A percentile compares a stretch with the other conserved stretches of the same genome.
These are phyloP conservation scores for Mesitornis unicolor DNA, from an alignment of 2,113 vertebrate genomes.

Conservation along the genomic window DNA sequence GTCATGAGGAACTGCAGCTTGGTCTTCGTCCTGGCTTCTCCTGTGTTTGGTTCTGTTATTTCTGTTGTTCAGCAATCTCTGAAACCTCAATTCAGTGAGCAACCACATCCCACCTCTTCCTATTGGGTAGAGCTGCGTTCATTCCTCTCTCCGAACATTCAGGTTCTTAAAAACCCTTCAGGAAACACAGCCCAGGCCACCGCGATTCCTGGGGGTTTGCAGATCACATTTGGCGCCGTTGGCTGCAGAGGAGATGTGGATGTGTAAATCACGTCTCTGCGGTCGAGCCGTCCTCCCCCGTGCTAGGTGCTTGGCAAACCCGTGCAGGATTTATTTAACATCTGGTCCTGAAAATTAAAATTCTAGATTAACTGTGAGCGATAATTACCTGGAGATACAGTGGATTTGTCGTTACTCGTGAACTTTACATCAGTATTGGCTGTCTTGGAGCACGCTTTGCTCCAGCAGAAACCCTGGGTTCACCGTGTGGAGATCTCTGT, in stretches of 20 bases:
- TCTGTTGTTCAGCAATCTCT: background rate
- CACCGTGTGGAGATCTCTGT: background rate
- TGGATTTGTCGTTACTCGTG: background rate
- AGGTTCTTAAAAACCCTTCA: background rate
- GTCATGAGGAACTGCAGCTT: background rate
- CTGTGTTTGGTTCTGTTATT: background rate
- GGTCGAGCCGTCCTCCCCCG: background rate
- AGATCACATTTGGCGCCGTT: background rate
- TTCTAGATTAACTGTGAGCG: background rate
- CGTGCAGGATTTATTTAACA: background rate
- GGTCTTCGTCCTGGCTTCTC: background rate
- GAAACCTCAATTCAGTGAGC: accelerated
- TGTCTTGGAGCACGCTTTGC: background rate
- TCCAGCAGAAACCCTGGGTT: background rate
- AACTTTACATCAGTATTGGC: background rate
- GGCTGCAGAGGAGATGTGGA: background rate
- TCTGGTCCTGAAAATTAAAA: constrained; percentile 25
- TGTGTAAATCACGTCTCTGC: background rate
- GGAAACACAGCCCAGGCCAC: background rate
- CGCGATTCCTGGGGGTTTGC: background rate
- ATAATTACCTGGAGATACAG: background rate
- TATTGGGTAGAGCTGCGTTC: background rate
- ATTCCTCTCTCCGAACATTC: background rate
- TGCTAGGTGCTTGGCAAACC: background rate
- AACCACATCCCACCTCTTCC: no score